Evolutionary conservation across 30 jellyfish, hydroid and myxozoan genomes (phyloP).

Genomic region (Hydractinia symbiolongicarpus): DNA sequence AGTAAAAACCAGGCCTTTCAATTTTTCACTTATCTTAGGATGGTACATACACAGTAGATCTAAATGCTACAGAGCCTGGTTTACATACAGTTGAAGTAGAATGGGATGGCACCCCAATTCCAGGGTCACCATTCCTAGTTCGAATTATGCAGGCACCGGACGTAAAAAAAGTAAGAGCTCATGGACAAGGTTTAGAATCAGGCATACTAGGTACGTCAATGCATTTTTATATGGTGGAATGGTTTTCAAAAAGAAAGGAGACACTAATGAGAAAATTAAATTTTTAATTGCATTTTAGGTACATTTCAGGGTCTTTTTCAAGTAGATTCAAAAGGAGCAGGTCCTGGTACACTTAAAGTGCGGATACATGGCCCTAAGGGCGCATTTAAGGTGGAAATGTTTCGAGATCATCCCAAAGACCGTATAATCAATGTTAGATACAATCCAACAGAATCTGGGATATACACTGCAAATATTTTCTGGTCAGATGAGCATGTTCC

Average conservation of each 20-base stretch:
- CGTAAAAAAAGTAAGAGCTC: constrained; percentile 65
- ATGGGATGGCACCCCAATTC: constrained; percentile 94
- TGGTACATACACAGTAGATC: constrained; percentile 92
- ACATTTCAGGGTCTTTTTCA: constrained; percentile 63
- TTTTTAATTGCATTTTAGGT: constrained; percentile 23
- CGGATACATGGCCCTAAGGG: constrained; percentile 99
- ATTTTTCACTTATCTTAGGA: constrained; percentile 27
- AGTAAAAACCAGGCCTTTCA: neutral
- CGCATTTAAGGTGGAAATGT: constrained; percentile 90
- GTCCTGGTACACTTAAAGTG: constrained; percentile 95
- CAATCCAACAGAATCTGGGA: constrained; percentile 86
- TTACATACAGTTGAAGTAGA: constrained; percentile 87
- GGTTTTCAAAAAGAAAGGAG: too few species aligned
- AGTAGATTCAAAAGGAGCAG: constrained; percentile 93
- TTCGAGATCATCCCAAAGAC: constrained; percentile 61
- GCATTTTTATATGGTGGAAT: neutral
- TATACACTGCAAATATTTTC: constrained; percentile 72
- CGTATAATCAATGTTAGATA: constrained; percentile 77
- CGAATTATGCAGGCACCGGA: constrained; percentile 94
- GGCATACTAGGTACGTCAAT: constrained; percentile 70
- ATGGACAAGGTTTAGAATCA: constrained; percentile 82
- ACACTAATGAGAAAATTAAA: too few species aligned
- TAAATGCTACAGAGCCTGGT: constrained; percentile 96
- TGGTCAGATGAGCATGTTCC: constrained; percentile 90
- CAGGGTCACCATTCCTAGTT: constrained; percentile 95